Conservation (phyloP, 2,113 vertebrate genomes). For the Burhinus bistriatus region DNA sequence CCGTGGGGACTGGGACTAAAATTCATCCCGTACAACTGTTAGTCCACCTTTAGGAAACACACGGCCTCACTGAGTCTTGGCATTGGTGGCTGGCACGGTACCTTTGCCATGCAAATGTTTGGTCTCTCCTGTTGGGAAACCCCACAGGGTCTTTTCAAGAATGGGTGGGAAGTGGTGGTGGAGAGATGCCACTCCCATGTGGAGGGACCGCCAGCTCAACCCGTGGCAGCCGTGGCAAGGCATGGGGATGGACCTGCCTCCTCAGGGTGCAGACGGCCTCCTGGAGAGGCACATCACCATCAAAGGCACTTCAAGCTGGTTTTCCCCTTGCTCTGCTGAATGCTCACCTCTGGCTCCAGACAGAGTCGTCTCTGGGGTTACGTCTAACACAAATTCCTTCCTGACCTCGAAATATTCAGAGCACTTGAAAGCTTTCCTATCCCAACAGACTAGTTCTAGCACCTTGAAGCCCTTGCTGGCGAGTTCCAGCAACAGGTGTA, state of each 20-base stretch:
- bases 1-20: background rate
- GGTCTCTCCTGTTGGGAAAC: background rate
- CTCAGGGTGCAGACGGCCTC: background rate
- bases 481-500: conserved; percentile 9
- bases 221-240: rapidly evolving
- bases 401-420: background rate
- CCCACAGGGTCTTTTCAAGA: background rate
- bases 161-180: background rate
- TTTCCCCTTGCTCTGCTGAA: background rate
- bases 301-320: background rate
- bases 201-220: rapidly evolving
- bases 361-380: background rate
- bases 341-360: background rate
- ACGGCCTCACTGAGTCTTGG: rapidly evolving
- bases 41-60: background rate
- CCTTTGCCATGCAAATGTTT: background rate
- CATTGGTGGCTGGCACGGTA: background rate
- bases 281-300: background rate
- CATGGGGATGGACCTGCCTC: background rate
- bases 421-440: background rate
- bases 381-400: background rate
- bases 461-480: background rate
- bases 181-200: background rate
- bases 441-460: background rate
- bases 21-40: background rate